Evolutionary conservation across 2,113 vertebrate species (phyloP), one percentile per base, ranked within the genome.

Genomic region (Mungos mungo): DNA sequence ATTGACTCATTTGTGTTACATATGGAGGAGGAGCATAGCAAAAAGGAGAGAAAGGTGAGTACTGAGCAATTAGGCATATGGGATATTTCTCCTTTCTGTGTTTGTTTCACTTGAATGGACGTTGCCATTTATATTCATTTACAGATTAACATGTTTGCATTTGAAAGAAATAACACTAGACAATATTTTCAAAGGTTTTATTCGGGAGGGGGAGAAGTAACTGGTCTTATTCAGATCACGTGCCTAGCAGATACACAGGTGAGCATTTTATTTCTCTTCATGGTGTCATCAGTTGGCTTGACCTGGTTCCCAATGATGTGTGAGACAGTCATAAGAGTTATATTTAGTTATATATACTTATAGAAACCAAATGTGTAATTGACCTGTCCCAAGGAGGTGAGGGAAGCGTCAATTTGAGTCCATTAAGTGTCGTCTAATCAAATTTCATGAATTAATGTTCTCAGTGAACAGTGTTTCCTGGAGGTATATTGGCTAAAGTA

Each of bases 331-430:
- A 71, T 74, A 85, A 60, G 38, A 63, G 66, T 27, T 92, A 54
- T 87, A 91, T 96, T 93, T 95, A 91, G n/a, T 69, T 92, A 47
- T 80, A 68, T 95, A 97, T 96, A 94, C 89, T 97, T 98, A 95
- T 89, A 95, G 86, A 71, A 79, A 35, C 5, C 16, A 77, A 96
- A 77, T 82, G 65, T 90, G 69, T 84, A 98, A 98, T 96, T 87
- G 92, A 79, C 38, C 31, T 60, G 50, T 90, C 74, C 72, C 52
- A 45, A 72, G 57, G 71, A 96, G 54, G 76, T 74, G 35, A 93
- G 88, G 52, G 74, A 65, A 65, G 60, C 88, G 60, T 97, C 87
- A 74, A 50, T 50, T 95, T 89, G 76, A 96, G 57, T 9, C 38
- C 87, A 95, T 94, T 89, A 93, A 68, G 23, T 95, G 96, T 85